Evolutionary conservation across 2,113 vertebrate species (phyloP), one percentile per base, ranked within the genome.

Genomic region (Vidua chalybeata): DNA sequence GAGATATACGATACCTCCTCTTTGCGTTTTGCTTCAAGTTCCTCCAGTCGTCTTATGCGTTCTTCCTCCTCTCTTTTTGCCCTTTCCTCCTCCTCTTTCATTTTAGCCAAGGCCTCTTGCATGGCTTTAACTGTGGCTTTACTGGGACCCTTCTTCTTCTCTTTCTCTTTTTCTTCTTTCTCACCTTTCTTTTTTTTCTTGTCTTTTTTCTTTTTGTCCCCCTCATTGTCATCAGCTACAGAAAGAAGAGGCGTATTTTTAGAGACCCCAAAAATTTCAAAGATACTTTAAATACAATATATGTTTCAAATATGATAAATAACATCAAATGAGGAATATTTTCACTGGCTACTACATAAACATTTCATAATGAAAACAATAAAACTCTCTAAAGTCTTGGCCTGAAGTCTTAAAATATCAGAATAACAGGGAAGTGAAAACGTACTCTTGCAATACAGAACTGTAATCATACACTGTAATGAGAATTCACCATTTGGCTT

Each of bases 71-170:
- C 99, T 84, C 97, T 97, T 95, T 98, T 99, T 56, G 98, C 98
- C 37, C 98, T 98, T 91, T 99, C 99, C 75, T 99, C 99, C 81
- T 99, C 99, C 95, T 99, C 99, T 89, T 99, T 99, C 98, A 99
- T 98, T 94, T 98, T 98, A 94, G 99, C 99, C 95, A 99, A 97
- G 18, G 99, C 99, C 96, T 99, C 99, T 89, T 99, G 99, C 99
- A 99, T 99, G 95, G 99, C 99, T 97, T 99, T 99, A 61, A 99
- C 99, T 0, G 99, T 98, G 54, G 99, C 99, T 96, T 99, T 99
- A 93, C 99, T 99, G 51, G 99, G 99, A 41, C 99, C 99, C 88
- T 99, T 99, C 91, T 99, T 99, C 97, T 99, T 99, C 94, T 99
- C 98, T 93, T 99, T 98, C 88, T 99, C 97, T 90, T 99, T 98